Evolutionary conservation across 2,888 invertebrate species (phyloP).

Genomic region (Drosophila kambysellisi): DNA sequence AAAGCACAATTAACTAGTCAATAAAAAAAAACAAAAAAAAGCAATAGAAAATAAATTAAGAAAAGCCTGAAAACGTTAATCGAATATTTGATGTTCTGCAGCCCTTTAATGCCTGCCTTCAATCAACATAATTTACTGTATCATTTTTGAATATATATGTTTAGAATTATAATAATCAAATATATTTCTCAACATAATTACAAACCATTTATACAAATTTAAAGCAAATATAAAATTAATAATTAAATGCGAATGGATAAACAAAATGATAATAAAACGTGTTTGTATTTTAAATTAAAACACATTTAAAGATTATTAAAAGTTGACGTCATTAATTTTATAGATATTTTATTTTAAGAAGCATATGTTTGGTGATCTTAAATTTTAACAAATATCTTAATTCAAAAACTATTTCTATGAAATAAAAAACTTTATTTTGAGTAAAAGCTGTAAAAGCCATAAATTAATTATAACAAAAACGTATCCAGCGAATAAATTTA

Average conservation of each 20-base stretch:
- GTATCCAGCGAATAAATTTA: background rate
- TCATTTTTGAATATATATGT: background rate
- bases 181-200: background rate
- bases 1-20: slow-evolving; percentile 17
- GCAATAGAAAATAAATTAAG: slow-evolving; percentile 9
- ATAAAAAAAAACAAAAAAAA: slow-evolving; percentile 6
- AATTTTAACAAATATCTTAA: background rate
- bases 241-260: background rate
- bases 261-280: background rate
- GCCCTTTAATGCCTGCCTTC: background rate
- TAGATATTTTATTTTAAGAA: background rate
- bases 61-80: background rate
- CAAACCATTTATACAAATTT: background rate
- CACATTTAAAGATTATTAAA: background rate
- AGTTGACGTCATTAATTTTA: background rate
- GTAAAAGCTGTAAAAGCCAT: too few species aligned
- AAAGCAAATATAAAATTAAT: background rate
- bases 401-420: fast-evolving
- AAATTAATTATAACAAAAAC: too few species aligned
- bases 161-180: background rate
- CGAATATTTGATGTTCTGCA: background rate
- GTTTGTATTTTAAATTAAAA: background rate
- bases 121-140: background rate
- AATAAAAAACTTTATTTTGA: too few species aligned
- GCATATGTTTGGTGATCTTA: background rate